phyloP scores from a whole-genome alignment of 2,888 invertebrate genomes.

The Papilio elwesi region DNA sequence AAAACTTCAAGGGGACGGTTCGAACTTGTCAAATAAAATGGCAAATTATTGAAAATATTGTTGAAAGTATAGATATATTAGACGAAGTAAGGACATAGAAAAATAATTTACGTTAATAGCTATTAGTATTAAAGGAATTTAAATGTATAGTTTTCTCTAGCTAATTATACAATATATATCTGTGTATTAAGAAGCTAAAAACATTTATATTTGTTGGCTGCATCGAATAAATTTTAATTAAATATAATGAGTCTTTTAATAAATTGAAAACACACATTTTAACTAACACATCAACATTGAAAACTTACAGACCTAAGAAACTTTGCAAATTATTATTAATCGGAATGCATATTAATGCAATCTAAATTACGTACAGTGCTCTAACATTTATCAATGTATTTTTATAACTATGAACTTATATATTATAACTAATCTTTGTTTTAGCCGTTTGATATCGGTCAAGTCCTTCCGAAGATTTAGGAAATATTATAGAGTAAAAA shows the following conservation, averaged over 20 bases:
- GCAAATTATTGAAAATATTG: constrained; percentile 1
- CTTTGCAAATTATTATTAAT: constrained; percentile 13
- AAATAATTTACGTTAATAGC: neutral
- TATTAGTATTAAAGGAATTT: neutral
- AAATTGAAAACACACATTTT: neutral
- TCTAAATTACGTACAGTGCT: constrained; percentile 24
- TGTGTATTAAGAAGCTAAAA: neutral
- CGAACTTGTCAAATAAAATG: constrained; percentile 66
- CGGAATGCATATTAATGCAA: constrained; percentile 3
- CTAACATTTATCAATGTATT: constrained; percentile 24
- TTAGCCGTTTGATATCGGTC: constrained; percentile 1
- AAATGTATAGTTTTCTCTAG: neutral
- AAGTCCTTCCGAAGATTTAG: constrained; percentile 13
- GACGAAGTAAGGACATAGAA: constrained; percentile 13
- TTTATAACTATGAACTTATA: constrained; percentile 4
- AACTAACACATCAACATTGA: neutral
- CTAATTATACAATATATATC: neutral
- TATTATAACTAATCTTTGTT: neutral
- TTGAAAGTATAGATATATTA: constrained; percentile 20
- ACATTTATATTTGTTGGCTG: neutral
- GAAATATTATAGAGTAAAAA: neutral
- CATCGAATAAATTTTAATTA: no score
- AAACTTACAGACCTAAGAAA: neutral
- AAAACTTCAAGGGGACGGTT: constrained; percentile 78
- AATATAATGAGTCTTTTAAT: neutral